Evolutionary conservation across 2,888 invertebrate species (phyloP).

Genomic region (Drosophila seclusa): DNA sequence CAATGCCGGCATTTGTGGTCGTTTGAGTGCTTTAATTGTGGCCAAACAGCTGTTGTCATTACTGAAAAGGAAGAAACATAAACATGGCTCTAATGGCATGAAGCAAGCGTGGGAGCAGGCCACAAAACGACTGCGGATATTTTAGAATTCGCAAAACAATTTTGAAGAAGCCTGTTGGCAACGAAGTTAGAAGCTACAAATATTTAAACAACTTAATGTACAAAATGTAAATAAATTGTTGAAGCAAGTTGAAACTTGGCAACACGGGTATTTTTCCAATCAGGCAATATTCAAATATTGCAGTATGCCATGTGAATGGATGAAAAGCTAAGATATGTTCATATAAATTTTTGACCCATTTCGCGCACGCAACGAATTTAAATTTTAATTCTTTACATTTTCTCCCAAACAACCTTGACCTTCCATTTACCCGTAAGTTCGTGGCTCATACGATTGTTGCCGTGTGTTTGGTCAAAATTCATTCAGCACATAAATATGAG

Average conservation of each 20-base stretch:
- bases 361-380: not conserved
- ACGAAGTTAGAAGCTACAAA: not conserved
- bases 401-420: not conserved
- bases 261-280: not conserved
- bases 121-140: constrained; percentile 14
- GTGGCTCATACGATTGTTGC: not conserved
- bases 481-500: not conserved
- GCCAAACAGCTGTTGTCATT: constrained; percentile 51
- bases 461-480: not conserved
- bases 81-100: constrained; percentile 46
- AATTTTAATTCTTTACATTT: not conserved
- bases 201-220: not conserved
- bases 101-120: constrained; percentile 7
- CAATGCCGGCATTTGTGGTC: constrained; percentile 41
- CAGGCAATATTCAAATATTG: not conserved
- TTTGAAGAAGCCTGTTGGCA: not conserved
- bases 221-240: not conserved
- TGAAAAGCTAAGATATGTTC: not conserved
- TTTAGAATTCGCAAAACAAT: constrained; percentile 20
- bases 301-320: not conserved
- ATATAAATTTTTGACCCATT: not conserved
- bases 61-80: constrained; percentile 32
- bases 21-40: constrained; percentile 60
- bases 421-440: not conserved
- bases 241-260: not conserved